A percentile compares a stretch with the other conserved stretches of the same genome.
Conservation (phyloP, 2,888 invertebrate species). For the Camptogramma bilineatum region DNA sequence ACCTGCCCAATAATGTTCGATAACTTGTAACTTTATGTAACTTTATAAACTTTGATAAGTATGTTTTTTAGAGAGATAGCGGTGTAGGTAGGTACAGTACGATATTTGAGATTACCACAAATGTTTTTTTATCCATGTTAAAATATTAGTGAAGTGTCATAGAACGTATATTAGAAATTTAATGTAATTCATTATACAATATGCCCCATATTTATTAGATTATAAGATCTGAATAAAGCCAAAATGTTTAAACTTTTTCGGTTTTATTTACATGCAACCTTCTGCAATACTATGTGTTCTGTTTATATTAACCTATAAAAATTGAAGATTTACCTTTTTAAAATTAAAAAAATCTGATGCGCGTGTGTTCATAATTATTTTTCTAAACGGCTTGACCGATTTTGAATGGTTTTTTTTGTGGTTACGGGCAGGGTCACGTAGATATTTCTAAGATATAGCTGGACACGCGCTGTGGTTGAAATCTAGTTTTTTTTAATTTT, state of each 20-base stretch:
- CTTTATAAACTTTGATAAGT: conserved; percentile 15
- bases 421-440: too few species aligned
- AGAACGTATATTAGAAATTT: conserved; percentile 18
- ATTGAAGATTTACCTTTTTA: too few species aligned
- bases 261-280: conserved; percentile 5
- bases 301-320: too few species aligned
- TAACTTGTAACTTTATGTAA: conserved; percentile 6
- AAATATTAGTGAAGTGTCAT: conserved; percentile 18
- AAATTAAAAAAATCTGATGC: too few species aligned
- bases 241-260: conserved; percentile 16
- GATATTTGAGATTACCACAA: conserved; percentile 16
- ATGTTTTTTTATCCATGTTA: conserved; percentile 17
- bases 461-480: too few species aligned
- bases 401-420: too few species aligned
- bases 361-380: too few species aligned
- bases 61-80: conserved; percentile 8
- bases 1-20: not conserved
- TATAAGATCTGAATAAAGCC: conserved; percentile 33
- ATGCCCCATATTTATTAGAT: conserved; percentile 33
- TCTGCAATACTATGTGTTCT: not conserved
- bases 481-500: too few species aligned
- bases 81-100: not conserved
- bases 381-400: too few species aligned
- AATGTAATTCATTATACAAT: conserved; percentile 29
- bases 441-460: too few species aligned